Conservation (phyloP, 1,140 invertebrate species). For the Drosophila pseudoobscura region DNA sequence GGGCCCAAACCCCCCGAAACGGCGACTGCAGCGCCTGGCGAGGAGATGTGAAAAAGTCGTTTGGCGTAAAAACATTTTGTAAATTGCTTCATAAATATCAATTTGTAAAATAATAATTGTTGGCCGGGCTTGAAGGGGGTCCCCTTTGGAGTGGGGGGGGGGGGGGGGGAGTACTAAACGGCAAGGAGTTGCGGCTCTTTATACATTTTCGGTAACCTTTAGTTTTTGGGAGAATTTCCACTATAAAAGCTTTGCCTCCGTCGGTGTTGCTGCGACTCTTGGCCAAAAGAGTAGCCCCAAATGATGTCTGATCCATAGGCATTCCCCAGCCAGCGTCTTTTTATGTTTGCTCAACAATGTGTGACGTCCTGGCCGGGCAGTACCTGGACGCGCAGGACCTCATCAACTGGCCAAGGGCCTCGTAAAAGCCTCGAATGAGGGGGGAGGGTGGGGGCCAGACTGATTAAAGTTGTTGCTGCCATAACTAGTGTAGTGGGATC, state of each 20-base stretch:
- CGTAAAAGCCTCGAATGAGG: conserved; percentile 47
- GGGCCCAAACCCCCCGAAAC: conserved; percentile 38
- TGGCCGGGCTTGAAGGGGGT: conserved; percentile 17
- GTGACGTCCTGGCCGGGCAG: conserved; percentile 25
- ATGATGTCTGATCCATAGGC: neutral
- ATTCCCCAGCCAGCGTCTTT: conserved; percentile 28
- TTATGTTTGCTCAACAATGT: conserved; percentile 72
- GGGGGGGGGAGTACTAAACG: conserved; percentile 7
- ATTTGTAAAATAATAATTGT: conserved; percentile 83
- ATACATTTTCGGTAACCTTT: too few species aligned
- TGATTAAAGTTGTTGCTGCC: conserved; percentile 60
- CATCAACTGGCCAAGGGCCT: conserved; percentile 55
- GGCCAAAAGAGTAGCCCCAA: too few species aligned
- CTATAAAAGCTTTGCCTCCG: too few species aligned
- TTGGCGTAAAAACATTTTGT: conserved; percentile 81
- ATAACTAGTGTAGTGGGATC: conserved; percentile 33
- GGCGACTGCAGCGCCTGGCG: conserved; percentile 38
- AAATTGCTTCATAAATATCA: conserved; percentile 83
- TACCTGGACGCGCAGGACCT: conserved; percentile 17
- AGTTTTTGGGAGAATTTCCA: too few species aligned
- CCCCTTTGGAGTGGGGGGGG: too few species aligned
- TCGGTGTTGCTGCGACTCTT: too few species aligned
- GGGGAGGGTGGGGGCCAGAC: conserved; percentile 3
- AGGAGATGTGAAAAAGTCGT: conserved; percentile 73
- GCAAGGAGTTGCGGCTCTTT: neutral